phyloP scores from a whole-genome alignment of 1,140 invertebrate species.

The Pomacea maculata region DNA sequence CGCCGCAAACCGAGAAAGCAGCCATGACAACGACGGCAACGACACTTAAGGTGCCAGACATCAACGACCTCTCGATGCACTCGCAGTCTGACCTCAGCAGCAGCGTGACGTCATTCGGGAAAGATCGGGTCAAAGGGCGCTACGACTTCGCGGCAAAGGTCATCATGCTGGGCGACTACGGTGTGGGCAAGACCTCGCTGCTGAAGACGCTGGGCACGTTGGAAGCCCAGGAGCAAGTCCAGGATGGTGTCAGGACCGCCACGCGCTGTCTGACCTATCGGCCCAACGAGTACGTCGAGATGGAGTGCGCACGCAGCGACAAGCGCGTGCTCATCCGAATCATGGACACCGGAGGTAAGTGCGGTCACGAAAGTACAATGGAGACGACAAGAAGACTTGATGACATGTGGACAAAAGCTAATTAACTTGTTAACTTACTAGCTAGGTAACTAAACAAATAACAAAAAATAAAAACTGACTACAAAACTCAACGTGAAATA shows the following conservation, averaged over 20 bases:
- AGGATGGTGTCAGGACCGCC: no score
- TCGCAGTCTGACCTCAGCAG: neutral
- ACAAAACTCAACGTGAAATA: no score
- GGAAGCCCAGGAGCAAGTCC: neutral
- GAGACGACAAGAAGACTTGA: no score
- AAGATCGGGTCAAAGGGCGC: neutral
- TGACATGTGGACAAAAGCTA: no score
- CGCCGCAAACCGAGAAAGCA: neutral
- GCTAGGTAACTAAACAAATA: no score
- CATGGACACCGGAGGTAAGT: slow-evolving; percentile 32
- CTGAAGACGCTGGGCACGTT: slow-evolving; percentile 25
- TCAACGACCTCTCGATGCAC: neutral
- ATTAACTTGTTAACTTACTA: no score
- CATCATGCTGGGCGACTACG: slow-evolving; percentile 39
- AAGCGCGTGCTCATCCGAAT: slow-evolving; percentile 20
- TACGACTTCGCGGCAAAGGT: slow-evolving; percentile 34
- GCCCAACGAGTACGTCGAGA: slow-evolving; percentile 19
- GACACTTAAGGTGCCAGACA: neutral
- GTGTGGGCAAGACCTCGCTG: slow-evolving; percentile 43
- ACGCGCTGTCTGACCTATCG: slow-evolving; percentile 7
- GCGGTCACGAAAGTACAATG: no score
- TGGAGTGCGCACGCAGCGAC: slow-evolving; percentile 14
- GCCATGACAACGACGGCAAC: neutral
- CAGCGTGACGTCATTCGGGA: neutral
- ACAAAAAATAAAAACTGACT: no score